phyloP scores from a whole-genome alignment of 2,113 vertebrate genomes.

The Lycaon pictus region DNA sequence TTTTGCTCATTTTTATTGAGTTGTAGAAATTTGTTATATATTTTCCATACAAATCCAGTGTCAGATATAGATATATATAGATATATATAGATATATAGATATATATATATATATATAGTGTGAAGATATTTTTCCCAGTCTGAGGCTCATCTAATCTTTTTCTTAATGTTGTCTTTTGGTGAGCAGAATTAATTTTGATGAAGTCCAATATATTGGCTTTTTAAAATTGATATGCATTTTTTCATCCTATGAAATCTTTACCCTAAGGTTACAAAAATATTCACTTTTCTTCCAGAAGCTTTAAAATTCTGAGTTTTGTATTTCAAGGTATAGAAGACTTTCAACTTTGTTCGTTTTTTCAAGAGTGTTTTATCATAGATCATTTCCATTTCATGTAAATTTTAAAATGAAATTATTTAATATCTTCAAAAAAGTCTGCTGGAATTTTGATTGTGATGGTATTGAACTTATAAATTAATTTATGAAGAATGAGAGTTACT shows the following conservation, averaged over 20 bases:
- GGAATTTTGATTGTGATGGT: neutral
- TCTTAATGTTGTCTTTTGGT: neutral
- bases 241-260: slow-evolving; percentile 11
- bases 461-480: neutral
- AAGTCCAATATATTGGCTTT: neutral
- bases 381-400: slow-evolving; percentile 6
- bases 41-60: neutral
- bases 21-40: neutral
- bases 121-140: slow-evolving; percentile 20
- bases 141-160: neutral
- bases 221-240: neutral
- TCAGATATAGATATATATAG: neutral
- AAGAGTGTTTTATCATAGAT: neutral
- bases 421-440: neutral
- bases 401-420: neutral
- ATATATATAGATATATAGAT: neutral
- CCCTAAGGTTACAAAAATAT: neutral
- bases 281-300: slow-evolving; percentile 26
- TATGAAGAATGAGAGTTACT: slow-evolving; percentile 16
- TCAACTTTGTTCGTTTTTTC: slow-evolving; percentile 3
- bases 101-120: neutral
- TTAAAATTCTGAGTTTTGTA: slow-evolving; percentile 37
- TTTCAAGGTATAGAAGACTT: slow-evolving; percentile 14
- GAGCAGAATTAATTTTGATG: slow-evolving; percentile 24
- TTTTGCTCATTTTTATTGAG: neutral